phyloP scores from a whole-genome alignment of 2,888 invertebrate species.

The Hirtodrosophila histrioides region DNA sequence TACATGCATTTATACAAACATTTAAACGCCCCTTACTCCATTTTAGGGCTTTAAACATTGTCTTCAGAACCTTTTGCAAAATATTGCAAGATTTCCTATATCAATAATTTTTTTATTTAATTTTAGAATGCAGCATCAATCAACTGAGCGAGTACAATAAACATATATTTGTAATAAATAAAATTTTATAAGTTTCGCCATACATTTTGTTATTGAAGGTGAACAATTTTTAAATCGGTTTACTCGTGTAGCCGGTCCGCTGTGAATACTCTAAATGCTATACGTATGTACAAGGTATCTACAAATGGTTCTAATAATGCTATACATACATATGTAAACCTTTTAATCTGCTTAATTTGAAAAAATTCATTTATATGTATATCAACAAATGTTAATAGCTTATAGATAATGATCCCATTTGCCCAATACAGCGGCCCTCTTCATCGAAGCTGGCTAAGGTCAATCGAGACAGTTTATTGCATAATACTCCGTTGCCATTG shows the following conservation, averaged over 20 bases:
- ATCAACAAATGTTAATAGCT: slow-evolving; percentile 85
- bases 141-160: too few relatives aligned
- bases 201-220: too few relatives aligned
- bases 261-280: not conserved
- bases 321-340: slow-evolving; percentile 16
- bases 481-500: slow-evolving; percentile 86
- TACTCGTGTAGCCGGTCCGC: not conserved
- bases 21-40: too few relatives aligned
- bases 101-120: too few relatives aligned
- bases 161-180: too few relatives aligned
- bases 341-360: slow-evolving; percentile 35
- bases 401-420: slow-evolving; percentile 93
- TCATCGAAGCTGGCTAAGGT: slow-evolving; percentile 96
- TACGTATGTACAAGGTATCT: slow-evolving; percentile 11
- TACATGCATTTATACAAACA: too few relatives aligned
- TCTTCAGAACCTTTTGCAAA: too few relatives aligned
- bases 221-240: too few relatives aligned
- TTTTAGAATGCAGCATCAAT: too few relatives aligned
- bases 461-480: slow-evolving; percentile 93
- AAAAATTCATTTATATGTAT: slow-evolving; percentile 50
- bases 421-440: slow-evolving; percentile 93
- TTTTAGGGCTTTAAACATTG: too few relatives aligned
- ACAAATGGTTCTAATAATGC: slow-evolving; percentile 8
- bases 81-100: too few relatives aligned
- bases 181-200: too few relatives aligned